Base-by-base conservation (phyloP, 2,797 vertebrate genomes). In the Danionella dracula region DNA sequence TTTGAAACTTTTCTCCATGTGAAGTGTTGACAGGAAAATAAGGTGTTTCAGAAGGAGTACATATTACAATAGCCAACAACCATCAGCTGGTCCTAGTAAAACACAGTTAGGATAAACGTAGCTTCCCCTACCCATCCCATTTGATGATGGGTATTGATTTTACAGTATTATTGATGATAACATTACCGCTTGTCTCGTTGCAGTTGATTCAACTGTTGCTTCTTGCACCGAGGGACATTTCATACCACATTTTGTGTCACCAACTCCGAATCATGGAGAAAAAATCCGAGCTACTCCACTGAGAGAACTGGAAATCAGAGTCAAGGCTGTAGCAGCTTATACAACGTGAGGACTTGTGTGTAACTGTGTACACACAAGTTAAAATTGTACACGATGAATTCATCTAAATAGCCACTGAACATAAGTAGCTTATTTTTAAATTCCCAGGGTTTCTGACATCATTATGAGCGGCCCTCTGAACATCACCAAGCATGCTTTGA, bases 391-490 rank as follows among this genome's bases (percentile, higher is more conserved):
- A 27, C 23, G 6, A 6, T 27, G 23, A 27, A 27, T 27, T 6
- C 23, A 27, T 27, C 23, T n/a, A n/a, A n/a, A n/a, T n/a, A n/a
- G n/a, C n/a, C n/a, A n/a, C n/a, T n/a, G n/a, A n/a, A n/a, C n/a
- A n/a, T n/a, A n/a, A n/a, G n/a, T n/a, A n/a, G n/a, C n/a, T n/a
- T n/a, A n/a, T n/a, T 62, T 41, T 55, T 21, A 7, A 1, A 41
- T 45, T 51, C 15, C 31, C 58, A 84, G 85, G 27, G 5, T 85
- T n/a, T 1, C 56, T 4, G 34, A 79, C 15, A 27, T 88, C 3
- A 70, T 86, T 38, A 60, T 86, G 7, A 87, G 74, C 4, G 85
- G 84, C 9, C 84, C 83, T 0, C 8, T 75, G 23, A 79, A 78
- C 1, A 72, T 82, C 59, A 81, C 10, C 20, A 84, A 78, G 57